Evolutionary conservation across 2,797 vertebrate genomes (phyloP).

Genomic region (Loriculus beryllinus): DNA sequence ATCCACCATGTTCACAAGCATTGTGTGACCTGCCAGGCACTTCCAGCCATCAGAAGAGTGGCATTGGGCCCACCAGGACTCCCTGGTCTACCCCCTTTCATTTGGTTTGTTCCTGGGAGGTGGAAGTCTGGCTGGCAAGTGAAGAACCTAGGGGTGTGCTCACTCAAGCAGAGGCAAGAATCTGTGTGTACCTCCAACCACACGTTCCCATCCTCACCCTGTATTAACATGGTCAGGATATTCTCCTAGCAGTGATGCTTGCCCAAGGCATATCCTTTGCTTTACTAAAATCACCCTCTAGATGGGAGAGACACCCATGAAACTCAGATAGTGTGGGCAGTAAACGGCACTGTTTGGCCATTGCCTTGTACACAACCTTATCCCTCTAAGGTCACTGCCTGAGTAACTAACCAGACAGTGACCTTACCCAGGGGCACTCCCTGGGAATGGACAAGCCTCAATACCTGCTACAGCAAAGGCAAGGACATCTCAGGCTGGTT

Average conservation of each 20-base stretch:
- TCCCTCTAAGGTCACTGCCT: background rate
- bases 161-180: background rate
- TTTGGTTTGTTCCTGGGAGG: background rate
- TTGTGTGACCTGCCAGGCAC: background rate
- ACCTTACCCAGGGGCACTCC: background rate
- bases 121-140: background rate
- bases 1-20: background rate
- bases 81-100: background rate
- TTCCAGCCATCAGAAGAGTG: background rate
- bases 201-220: fast-evolving
- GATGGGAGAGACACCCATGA: background rate
- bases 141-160: background rate
- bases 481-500: conserved; percentile 34
- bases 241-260: background rate
- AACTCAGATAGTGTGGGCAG: fast-evolving
- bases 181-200: background rate
- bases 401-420: background rate
- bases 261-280: background rate
- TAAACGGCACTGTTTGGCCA: fast-evolving
- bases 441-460: background rate
- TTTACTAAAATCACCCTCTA: background rate
- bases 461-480: conserved; percentile 26
- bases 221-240: background rate
- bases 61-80: background rate
- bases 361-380: background rate